Percentiles rank a stretch among this genome's conserved stretches.
Evolutionary conservation across 2,888 invertebrate species (phyloP).

Genomic region (Vesta saturnalis): DNA sequence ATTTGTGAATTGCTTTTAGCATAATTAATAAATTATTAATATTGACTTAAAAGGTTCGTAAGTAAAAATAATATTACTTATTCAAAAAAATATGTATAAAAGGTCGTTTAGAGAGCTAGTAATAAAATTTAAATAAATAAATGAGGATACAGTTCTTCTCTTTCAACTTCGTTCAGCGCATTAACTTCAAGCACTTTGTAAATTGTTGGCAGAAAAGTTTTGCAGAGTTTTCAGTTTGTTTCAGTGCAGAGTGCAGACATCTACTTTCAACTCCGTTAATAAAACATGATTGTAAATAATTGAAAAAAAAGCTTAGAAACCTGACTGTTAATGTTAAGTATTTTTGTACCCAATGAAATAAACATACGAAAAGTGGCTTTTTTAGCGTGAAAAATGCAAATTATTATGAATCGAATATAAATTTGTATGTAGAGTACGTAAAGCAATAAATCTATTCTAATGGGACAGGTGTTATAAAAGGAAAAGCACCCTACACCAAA

Average conservation of each 20-base stretch:
- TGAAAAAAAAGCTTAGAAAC: slow-evolving; percentile 15
- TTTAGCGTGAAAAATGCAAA: too few species aligned
- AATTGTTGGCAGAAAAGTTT: slow-evolving; percentile 29
- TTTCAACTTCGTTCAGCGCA: slow-evolving; percentile 16
- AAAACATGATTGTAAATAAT: slow-evolving; percentile 31
- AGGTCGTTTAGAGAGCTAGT: slow-evolving; percentile 10
- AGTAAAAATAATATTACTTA: slow-evolving; percentile 1
- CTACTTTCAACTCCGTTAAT: slow-evolving; percentile 22
- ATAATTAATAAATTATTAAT: not conserved
- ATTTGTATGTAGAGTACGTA: not conserved
- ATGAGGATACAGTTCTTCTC: slow-evolving; percentile 9
- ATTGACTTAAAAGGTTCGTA: not conserved
- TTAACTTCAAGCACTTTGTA: slow-evolving; percentile 27
- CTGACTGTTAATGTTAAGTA: not conserved
- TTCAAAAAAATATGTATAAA: not conserved
- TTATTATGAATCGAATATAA: not conserved
- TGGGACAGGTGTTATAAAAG: slow-evolving; percentile 23
- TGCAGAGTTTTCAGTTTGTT: slow-evolving; percentile 28
- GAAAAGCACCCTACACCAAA: not conserved
- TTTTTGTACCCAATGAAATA: too few species aligned
- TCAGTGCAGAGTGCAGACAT: slow-evolving; percentile 17
- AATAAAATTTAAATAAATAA: slow-evolving; percentile 15
- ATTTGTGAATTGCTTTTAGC: not conserved
- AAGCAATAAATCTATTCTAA: too few species aligned
- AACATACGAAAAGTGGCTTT: too few species aligned